Percentiles rank a stretch among this genome's conserved stretches.
These are phyloP conservation scores for Deladenus siricidicola DNA, from an alignment of 2,888 invertebrate species.

Conservation along the genomic window DNA sequence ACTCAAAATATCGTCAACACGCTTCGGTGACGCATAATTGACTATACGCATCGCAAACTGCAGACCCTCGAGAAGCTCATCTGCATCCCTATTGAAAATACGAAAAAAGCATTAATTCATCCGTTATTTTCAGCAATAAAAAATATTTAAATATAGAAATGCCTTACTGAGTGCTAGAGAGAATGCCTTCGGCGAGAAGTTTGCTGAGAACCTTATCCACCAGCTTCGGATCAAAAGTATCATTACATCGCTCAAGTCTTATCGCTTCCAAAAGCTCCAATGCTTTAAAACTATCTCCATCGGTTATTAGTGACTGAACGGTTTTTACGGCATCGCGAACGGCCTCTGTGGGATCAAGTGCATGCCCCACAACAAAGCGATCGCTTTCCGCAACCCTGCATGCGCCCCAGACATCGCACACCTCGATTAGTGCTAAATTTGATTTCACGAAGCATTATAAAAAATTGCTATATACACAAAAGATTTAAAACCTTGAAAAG, in stretches of 20 bases:
- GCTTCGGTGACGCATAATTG: neutral
- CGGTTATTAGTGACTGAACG: neutral
- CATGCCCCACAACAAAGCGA: neutral
- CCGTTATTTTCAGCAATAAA: too few relatives aligned
- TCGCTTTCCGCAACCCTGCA: conserved; percentile 16
- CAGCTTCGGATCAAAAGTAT: too few relatives aligned
- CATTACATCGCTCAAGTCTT: too few relatives aligned
- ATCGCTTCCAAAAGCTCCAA: neutral
- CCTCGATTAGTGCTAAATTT: conserved; percentile 27
- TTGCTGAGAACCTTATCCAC: too few relatives aligned
- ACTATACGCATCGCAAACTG: conserved; percentile 10
- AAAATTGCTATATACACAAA: too few relatives aligned
- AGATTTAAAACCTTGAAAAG: too few relatives aligned
- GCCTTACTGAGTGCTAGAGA: too few relatives aligned
- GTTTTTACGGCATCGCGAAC: neutral
- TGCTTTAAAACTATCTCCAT: neutral
- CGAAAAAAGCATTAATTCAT: too few relatives aligned
- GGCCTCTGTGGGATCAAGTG: neutral
- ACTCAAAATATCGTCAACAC: neutral
- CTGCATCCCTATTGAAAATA: conserved; percentile 9
- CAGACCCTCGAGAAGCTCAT: conserved; percentile 14
- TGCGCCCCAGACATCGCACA: conserved; percentile 30
- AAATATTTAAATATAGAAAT: too few relatives aligned
- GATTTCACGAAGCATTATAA: too few relatives aligned
- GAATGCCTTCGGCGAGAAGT: too few relatives aligned